phyloP scores from a whole-genome alignment of 2,888 invertebrate genomes.

The Pandemis heparana region DNA sequence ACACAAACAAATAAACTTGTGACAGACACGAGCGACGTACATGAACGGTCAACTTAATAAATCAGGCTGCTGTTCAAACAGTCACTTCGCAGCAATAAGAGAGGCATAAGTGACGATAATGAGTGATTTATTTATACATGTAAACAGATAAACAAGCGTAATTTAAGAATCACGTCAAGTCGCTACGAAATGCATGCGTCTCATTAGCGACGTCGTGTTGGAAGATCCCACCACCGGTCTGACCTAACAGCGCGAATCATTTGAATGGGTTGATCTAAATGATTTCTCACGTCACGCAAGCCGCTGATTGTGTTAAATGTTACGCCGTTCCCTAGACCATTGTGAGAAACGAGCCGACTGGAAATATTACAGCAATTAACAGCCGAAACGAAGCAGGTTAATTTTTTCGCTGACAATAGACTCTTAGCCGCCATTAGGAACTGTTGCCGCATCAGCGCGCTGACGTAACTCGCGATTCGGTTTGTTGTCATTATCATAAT shows the following conservation, averaged over 20 bases:
- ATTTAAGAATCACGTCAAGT: not conserved
- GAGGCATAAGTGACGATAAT: constrained; percentile 13
- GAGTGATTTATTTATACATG: constrained; percentile 13
- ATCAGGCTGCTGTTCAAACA: constrained; percentile 9
- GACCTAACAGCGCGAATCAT: constrained; percentile 44
- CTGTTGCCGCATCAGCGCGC: constrained; percentile 45
- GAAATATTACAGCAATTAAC: constrained; percentile 73
- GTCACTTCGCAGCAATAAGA: constrained; percentile 8
- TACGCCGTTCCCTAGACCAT: constrained; percentile 72
- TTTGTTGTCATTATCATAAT: constrained; percentile 9
- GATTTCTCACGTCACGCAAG: constrained; percentile 44
- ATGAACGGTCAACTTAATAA: constrained; percentile 1
- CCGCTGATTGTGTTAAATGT: constrained; percentile 62
- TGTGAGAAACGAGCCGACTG: constrained; percentile 64
- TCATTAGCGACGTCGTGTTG: constrained; percentile 26
- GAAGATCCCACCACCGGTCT: constrained; percentile 57
- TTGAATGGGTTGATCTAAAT: constrained; percentile 36
- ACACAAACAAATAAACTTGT: constrained; percentile 20
- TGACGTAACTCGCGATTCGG: not conserved
- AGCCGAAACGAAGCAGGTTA: constrained; percentile 58
- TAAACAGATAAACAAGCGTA: constrained; percentile 6
- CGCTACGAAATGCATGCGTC: constrained; percentile 2
- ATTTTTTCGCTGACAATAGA: constrained; percentile 54
- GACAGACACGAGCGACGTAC: constrained; percentile 16
- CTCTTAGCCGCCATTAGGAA: constrained; percentile 46